phyloP scores from a whole-genome alignment of 2,797 vertebrate genomes.

The Lithobates sylvaticus region DNA sequence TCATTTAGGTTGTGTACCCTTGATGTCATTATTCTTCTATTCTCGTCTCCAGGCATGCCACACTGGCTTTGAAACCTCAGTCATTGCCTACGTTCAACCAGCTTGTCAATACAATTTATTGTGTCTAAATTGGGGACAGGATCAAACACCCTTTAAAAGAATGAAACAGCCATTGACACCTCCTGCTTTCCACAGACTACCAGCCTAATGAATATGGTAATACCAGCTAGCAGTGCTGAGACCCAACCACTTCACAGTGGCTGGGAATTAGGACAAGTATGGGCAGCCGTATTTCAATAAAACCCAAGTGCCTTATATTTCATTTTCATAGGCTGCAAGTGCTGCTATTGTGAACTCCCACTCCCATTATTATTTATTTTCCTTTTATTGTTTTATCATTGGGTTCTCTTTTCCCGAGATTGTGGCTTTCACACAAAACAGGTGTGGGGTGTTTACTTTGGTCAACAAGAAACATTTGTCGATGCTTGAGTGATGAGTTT shows the following conservation, averaged over 20 bases:
- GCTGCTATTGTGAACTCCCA: constrained; percentile 30
- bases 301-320: constrained; percentile 38
- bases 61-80: constrained; percentile 39
- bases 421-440: constrained; percentile 36
- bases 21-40: constrained; percentile 24
- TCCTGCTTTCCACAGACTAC: constrained; percentile 25
- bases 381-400: constrained; percentile 30
- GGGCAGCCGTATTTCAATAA: constrained; percentile 39
- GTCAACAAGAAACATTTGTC: constrained; percentile 14
- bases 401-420: constrained; percentile 26
- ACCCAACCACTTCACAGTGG: constrained; percentile 52
- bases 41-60: constrained; percentile 48
- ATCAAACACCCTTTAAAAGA: constrained; percentile 52
- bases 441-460: constrained; percentile 35
- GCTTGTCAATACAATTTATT: constrained; percentile 57
- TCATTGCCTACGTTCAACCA: constrained; percentile 45
- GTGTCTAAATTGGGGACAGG: constrained; percentile 49
- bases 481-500: constrained; percentile 20
- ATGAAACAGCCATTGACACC: constrained; percentile 52
- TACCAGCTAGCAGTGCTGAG: constrained; percentile 44
- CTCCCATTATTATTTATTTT: constrained; percentile 36
- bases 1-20: not conserved
- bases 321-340: constrained; percentile 48
- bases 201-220: constrained; percentile 60
- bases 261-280: constrained; percentile 42